Evolutionary conservation across 2,113 vertebrate genomes (phyloP).

Genomic region (Numenius arquata): DNA sequence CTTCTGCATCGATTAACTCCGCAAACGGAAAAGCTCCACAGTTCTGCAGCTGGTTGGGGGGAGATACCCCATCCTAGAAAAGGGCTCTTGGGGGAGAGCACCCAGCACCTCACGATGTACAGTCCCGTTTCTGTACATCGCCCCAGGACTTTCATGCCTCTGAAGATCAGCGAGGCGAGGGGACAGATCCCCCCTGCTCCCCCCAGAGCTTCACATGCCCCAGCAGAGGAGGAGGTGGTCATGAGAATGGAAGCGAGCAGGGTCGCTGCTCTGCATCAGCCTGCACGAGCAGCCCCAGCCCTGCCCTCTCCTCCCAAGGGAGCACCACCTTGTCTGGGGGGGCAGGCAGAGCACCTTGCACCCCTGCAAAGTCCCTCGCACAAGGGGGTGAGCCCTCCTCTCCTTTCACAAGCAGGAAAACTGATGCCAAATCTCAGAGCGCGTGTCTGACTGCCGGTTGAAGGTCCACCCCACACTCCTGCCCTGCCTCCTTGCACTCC

Average conservation of each 20-base stretch:
- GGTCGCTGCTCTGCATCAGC: neutral
- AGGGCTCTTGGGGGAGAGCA: neutral
- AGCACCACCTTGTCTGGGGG: neutral
- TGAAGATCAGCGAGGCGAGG: neutral
- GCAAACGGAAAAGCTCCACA: fast-evolving
- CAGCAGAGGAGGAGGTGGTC: neutral
- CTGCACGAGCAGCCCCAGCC: neutral
- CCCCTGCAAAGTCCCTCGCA: neutral
- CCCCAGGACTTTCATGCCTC: neutral
- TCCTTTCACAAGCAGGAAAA: neutral
- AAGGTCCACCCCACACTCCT: neutral
- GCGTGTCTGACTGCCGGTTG: neutral
- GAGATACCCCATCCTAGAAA: neutral
- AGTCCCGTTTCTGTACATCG: fast-evolving
- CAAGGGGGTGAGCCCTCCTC: neutral
- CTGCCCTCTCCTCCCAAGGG: neutral
- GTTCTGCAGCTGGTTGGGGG: fast-evolving
- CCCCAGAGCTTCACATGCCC: fast-evolving
- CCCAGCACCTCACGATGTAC: neutral
- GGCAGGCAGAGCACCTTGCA: neutral
- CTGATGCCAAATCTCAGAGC: neutral
- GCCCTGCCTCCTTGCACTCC: neutral
- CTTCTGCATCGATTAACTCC: neutral
- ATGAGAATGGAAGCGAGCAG: fast-evolving
- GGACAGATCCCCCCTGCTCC: neutral